Base-by-base conservation (phyloP, 2,888 invertebrate genomes). In the Ypsolopha scabrella region DNA sequence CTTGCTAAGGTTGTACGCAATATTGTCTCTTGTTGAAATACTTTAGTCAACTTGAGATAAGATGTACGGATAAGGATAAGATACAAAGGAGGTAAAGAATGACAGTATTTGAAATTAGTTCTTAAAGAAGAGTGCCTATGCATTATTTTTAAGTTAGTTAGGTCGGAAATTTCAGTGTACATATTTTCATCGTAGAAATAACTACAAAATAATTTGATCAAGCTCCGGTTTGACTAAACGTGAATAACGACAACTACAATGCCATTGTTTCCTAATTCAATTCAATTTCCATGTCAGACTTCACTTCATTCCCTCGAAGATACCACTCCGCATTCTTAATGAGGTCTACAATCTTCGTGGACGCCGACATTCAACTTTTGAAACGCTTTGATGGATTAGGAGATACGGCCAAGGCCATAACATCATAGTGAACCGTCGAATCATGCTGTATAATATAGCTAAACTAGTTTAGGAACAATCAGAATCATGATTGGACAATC, bases 381-480 rank as follows among this genome's bases (percentile, higher is more conserved):
- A 43, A 43, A 43, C 24, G 14, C 14, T 36, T 37, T 47, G 47
- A 39, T 49, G 59, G 60, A 60, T 56, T 56, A 57, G 53, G 47
- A 60, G 60, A 63, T 60, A 58, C 54, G 58, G 41, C 51, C 59
- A 58, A 61, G 58, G 58, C 50, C 55, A 54, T 51, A 37, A n/a
- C 36, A 36, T 48, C 41, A 41, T 37, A 54, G 53, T 59, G 60
- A 68, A 68, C 57, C 58, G 63, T 57, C 64, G 59, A 74, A 71
- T 76, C 76, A 76, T 68, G 68, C 63, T 55, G 59, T 55, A 67
- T 74, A 74, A 74, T 68, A 71, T 68, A 70, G 8, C 14, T 8
- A 44, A 50, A 50, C 50, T 34, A 38, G 48, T 49, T 49, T 34
- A 9, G 34, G 34, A 41, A 44, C 44, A 44, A 39, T 24, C 13